Base-by-base conservation (phyloP, 2,113 vertebrate genomes). In the Micromys minutus region DNA sequence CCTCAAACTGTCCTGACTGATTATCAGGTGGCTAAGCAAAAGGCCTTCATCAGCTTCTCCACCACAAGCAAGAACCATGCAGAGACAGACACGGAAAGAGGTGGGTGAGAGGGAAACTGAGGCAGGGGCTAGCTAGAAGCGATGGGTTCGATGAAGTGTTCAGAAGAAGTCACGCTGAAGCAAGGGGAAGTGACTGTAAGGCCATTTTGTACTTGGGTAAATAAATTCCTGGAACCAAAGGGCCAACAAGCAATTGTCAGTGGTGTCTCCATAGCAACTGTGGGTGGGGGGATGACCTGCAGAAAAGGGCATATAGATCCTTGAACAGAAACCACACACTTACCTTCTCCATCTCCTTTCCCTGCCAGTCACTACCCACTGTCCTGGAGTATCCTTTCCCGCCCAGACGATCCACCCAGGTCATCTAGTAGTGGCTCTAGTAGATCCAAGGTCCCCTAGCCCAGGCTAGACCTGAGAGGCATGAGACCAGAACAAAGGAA, bases 321-420 rank as follows among this genome's bases (percentile, higher is more conserved):
- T 92, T 89, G 89, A 94, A 39, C 5, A 79, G 95, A 97, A 97
- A 93, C n/a, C 69, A n/a, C 10, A 12, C 5, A 12, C 81, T 83
- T 19, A 42, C n/a, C 55, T 36, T 72, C 85, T 84, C 92, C 26
- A 69, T 45, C 93, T 95, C 61, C 57, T 47, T 57, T 19, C 3
- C 85, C 94, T 94, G 12, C 76, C 67, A 24, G 87, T 67, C n/a
- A 3, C 71, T 52, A 55, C 52, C 76, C 69, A 92, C 83, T 67
- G 26, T 61, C 94, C 65, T 36, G 93, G 77, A 72, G 2, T 0
- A 0, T 90, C 91, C 87, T 94, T 3, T 77, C 77, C 79, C 77
- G 81, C 71, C 26, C 71, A 81, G 71, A 80, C 59, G 87, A 91
- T 93, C 52, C 76, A 92, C 57, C 81, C 0, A 4, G n/a, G 19